Evolutionary conservation across 2,888 invertebrate species (phyloP).

Genomic region (Acrobasis repandana): DNA sequence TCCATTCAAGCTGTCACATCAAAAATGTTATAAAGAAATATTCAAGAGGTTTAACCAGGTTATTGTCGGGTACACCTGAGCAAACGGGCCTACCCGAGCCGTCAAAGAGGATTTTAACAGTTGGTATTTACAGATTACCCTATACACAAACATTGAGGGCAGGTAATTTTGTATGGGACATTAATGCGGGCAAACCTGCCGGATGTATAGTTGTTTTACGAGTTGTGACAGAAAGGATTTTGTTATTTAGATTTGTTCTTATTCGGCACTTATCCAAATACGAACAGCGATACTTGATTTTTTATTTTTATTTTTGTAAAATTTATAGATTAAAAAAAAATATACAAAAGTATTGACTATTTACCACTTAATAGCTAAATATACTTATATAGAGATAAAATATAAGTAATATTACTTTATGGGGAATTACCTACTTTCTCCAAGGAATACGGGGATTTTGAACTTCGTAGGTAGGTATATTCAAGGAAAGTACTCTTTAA

Average conservation of each 20-base stretch:
- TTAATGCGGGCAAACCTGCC: constrained; percentile 48
- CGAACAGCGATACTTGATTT: no score
- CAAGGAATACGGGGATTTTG: no score
- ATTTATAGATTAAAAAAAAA: no score
- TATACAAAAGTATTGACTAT: no score
- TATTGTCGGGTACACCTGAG: constrained; percentile 68
- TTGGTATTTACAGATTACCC: constrained; percentile 76
- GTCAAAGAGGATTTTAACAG: constrained; percentile 79
- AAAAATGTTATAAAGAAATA: constrained; percentile 38
- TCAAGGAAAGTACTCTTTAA: no score
- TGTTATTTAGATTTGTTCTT: constrained; percentile 21
- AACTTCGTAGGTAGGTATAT: no score
- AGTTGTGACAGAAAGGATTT: constrained; percentile 33
- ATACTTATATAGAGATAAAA: no score
- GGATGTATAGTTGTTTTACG: constrained; percentile 47
- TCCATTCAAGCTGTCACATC: constrained; percentile 21
- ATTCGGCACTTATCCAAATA: background rate
- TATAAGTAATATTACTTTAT: no score
- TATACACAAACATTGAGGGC: constrained; percentile 74
- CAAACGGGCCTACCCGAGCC: constrained; percentile 61
- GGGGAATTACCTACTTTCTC: no score
- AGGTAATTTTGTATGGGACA: constrained; percentile 67
- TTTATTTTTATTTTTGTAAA: no score
- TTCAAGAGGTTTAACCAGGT: constrained; percentile 56
- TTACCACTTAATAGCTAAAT: no score